Percentiles rank a stretch among this genome's conserved stretches.
Conservation (phyloP, 2,113 vertebrate species). For the Bambusicola thoracicus region DNA sequence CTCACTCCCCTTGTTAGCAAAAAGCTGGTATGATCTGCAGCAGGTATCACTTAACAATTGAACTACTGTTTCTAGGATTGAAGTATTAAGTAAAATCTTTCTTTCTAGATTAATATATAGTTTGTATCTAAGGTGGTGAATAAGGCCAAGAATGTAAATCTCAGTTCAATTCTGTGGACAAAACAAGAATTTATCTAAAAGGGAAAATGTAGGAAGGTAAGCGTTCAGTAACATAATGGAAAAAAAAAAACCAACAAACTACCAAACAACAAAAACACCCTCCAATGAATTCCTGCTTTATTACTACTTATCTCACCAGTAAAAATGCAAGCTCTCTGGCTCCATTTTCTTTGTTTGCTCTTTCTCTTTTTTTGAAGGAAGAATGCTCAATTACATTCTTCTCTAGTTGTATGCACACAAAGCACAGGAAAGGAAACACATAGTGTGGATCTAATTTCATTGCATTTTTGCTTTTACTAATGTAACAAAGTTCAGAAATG, state of each 20-base stretch:
- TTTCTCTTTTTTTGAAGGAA: background rate
- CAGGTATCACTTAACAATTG: background rate
- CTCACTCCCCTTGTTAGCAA: background rate
- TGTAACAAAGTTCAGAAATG: background rate
- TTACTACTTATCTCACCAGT: background rate
- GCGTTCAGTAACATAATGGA: background rate
- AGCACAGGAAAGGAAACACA: background rate
- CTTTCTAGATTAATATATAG: background rate
- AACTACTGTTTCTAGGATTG: background rate
- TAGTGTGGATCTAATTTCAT: rapidly evolving
- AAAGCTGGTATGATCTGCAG: background rate
- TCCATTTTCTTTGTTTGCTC: background rate
- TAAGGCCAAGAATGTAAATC: background rate
- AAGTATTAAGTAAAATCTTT: no score
- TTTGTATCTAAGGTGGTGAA: background rate
- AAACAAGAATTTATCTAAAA: background rate
- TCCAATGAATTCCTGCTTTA: background rate
- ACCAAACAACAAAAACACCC: background rate
- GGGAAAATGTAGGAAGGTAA: background rate
- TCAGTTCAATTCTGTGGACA: background rate
- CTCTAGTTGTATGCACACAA: background rate
- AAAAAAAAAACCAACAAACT: background rate
- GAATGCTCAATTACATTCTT: background rate
- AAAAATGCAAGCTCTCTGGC: background rate
- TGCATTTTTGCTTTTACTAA: background rate